Conservation (phyloP, 2,113 vertebrate species). For the Sialia sialis region DNA sequence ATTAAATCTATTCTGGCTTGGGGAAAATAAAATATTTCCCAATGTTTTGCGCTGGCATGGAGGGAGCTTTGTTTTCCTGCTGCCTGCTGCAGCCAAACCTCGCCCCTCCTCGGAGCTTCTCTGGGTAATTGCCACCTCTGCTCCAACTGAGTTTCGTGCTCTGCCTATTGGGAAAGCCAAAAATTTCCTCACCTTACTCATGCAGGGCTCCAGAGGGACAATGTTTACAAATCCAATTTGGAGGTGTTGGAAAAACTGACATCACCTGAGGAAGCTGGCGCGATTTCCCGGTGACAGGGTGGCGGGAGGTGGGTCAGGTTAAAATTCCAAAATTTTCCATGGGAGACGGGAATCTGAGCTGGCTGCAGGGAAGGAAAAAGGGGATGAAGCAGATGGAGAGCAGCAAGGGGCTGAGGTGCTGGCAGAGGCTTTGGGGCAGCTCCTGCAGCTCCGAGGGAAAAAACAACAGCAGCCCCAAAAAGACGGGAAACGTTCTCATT, state of each 20-base stretch:
- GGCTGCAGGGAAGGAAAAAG: not conserved
- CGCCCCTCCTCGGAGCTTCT: not conserved
- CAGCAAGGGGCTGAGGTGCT: not conserved
- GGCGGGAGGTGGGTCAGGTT: not conserved
- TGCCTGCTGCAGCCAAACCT: not conserved
- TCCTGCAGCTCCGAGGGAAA: not conserved
- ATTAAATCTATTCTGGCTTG: not conserved
- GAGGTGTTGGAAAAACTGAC: not conserved
- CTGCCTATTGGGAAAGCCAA: constrained; percentile 31
- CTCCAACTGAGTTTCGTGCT: not conserved
- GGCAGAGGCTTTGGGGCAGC: not conserved
- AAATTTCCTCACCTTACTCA: constrained; percentile 16
- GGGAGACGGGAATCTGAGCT: not conserved
- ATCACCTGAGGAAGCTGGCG: not conserved
- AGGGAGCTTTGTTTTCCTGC: not conserved
- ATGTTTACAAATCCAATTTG: not conserved
- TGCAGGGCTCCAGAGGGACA: not conserved
- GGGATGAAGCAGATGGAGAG: constrained; percentile 1
- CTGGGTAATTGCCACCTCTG: constrained; percentile 12
- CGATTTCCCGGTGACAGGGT: not conserved
- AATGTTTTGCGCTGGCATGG: not conserved
- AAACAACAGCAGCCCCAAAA: not conserved
- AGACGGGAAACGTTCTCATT: not conserved
- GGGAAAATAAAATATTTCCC: not conserved
- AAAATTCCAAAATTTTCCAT: not conserved